phyloP scores from a whole-genome alignment of 2,888 invertebrate species.

The Adelphocoris suturalis region DNA sequence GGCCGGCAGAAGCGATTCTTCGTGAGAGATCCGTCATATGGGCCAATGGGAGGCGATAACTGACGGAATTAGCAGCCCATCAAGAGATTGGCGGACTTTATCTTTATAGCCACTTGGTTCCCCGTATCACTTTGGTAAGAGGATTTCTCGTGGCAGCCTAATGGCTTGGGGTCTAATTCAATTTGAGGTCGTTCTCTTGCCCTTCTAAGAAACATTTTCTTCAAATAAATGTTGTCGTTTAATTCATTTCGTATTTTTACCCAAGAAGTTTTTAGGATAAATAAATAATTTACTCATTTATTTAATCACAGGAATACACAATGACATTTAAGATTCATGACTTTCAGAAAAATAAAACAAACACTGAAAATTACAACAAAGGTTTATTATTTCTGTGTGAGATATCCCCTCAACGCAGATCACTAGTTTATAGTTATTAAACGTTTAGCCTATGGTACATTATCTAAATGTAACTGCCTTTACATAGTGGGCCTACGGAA shows the following conservation, averaged over 20 bases:
- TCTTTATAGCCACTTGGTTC: slow-evolving; percentile 70
- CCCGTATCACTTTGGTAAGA: slow-evolving; percentile 68
- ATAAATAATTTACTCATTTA: no score
- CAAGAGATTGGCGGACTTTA: slow-evolving; percentile 72
- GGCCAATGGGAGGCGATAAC: slow-evolving; percentile 56
- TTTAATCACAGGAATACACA: no score
- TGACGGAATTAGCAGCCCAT: slow-evolving; percentile 69
- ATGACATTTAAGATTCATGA: no score
- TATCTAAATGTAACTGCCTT: no score
- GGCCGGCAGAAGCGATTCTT: not conserved
- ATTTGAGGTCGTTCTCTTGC: slow-evolving; percentile 49
- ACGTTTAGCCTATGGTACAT: no score
- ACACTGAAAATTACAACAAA: no score
- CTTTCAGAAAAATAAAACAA: no score
- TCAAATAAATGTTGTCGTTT: slow-evolving; percentile 31
- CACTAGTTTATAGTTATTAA: no score
- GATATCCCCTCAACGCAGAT: no score
- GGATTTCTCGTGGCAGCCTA: slow-evolving; percentile 67
- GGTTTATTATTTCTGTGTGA: no score
- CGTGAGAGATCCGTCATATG: slow-evolving; percentile 60
- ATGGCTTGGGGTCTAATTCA: slow-evolving; percentile 66
- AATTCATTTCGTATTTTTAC: not conserved
- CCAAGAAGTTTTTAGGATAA: no score
- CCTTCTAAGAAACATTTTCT: slow-evolving; percentile 57
- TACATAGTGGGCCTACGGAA: no score